These are phyloP conservation scores for Drosophila auraria DNA, from an alignment of 1,140 invertebrate genomes.

Conservation along the genomic window DNA sequence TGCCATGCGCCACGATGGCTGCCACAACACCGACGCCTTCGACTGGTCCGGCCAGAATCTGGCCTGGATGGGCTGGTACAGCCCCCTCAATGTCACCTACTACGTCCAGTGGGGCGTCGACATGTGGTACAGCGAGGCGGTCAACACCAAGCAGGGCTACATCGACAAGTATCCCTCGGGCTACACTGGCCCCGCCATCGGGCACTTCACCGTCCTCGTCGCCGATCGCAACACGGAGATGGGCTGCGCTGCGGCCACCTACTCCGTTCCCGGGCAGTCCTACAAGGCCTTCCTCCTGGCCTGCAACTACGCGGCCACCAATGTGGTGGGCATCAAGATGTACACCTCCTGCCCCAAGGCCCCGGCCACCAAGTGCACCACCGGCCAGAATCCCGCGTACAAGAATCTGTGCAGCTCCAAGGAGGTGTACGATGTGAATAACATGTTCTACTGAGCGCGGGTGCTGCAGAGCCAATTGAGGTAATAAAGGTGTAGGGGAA, in stretches of 20 bases:
- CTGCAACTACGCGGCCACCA: constrained; percentile 77
- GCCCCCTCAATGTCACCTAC: constrained; percentile 35
- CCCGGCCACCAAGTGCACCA: constrained; percentile 62
- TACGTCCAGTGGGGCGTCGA: constrained; percentile 34
- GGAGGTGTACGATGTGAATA: constrained; percentile 74
- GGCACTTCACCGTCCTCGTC: constrained; percentile 76
- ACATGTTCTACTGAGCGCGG: constrained; percentile 43
- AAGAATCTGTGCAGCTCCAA: constrained; percentile 61
- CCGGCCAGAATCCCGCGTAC: constrained; percentile 64
- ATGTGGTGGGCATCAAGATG: constrained; percentile 63
- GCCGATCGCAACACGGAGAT: constrained; percentile 70
- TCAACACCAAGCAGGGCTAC: constrained; percentile 43
- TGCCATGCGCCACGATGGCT: constrained; percentile 67
- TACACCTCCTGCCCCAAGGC: constrained; percentile 55
- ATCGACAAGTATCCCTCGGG: constrained; percentile 61
- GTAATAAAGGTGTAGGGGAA: background rate
- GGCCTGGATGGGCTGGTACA: constrained; percentile 63
- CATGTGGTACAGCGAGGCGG: constrained; percentile 67
- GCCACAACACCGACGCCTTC: constrained; percentile 71
- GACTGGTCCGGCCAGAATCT: constrained; percentile 77
- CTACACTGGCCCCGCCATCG: constrained; percentile 64
- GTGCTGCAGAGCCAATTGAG: background rate
- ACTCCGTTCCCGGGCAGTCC: constrained; percentile 25
- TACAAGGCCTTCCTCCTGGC: constrained; percentile 67
- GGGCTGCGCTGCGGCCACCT: constrained; percentile 72